phyloP scores from a whole-genome alignment of 1,140 invertebrate genomes.

The Uloborus diversus region DNA sequence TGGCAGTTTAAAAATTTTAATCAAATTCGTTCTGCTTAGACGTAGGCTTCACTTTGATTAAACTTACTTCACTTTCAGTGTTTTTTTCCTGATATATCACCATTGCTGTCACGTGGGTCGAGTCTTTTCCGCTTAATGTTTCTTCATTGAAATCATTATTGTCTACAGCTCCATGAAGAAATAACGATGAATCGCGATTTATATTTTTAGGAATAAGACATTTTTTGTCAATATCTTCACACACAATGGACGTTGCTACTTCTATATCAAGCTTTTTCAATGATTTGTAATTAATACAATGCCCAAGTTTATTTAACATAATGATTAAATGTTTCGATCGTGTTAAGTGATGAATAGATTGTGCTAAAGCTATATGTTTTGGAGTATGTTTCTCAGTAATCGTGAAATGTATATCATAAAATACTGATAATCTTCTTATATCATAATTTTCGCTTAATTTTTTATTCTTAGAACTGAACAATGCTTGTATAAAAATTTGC shows the following conservation, averaged over 20 bases:
- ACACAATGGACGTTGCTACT: background rate
- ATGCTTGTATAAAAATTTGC: too few species aligned
- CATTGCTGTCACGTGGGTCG: too few species aligned
- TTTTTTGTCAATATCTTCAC: too few species aligned
- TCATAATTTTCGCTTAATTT: background rate
- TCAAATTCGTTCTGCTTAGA: too few species aligned
- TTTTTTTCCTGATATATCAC: too few species aligned
- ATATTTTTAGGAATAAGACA: constrained; percentile 2
- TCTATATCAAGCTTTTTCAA: background rate
- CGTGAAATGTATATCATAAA: background rate
- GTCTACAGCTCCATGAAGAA: constrained; percentile 1
- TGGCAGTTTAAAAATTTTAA: constrained; percentile 1
- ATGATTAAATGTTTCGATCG: too few species aligned
- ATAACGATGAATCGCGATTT: background rate
- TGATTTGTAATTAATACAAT: background rate
- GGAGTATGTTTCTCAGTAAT: constrained; percentile 5
- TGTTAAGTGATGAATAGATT: too few species aligned
- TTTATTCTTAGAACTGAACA: too few species aligned
- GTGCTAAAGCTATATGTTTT: background rate
- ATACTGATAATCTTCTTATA: background rate
- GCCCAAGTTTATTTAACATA: background rate
- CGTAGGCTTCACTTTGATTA: too few species aligned
- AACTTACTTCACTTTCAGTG: too few species aligned
- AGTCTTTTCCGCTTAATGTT: constrained; percentile 2
- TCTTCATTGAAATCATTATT: background rate